phyloP scores from a whole-genome alignment of 2,888 invertebrate genomes.

The Margaritifera margaritifera region DNA sequence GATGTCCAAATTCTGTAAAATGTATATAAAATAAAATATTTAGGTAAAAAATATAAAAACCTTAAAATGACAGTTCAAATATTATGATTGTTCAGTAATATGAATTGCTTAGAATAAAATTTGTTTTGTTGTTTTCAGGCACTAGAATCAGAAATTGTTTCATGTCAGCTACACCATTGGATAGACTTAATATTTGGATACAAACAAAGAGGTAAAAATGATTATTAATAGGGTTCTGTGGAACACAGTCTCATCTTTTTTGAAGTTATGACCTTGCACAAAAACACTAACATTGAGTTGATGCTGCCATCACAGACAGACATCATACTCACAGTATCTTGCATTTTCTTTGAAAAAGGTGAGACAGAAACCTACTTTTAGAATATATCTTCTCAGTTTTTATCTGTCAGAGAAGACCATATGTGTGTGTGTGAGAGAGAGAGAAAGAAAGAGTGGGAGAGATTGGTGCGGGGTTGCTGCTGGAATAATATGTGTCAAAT shows the following conservation, averaged over 20 bases:
- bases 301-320: background rate
- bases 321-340: background rate
- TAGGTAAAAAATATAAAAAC: too few species aligned
- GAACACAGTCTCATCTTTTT: background rate
- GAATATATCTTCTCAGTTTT: too few species aligned
- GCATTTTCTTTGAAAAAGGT: background rate
- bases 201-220: conserved; percentile 90
- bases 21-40: too few species aligned
- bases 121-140: conserved; percentile 77
- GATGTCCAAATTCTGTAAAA: too few species aligned
- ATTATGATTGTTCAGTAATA: background rate
- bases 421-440: too few species aligned
- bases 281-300: background rate
- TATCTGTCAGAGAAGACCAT: too few species aligned
- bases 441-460: too few species aligned
- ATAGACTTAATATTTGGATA: conserved; percentile 99
- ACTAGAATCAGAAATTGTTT: conserved; percentile 98
- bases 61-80: too few species aligned
- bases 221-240: background rate
- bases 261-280: background rate
- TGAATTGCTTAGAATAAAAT: too few species aligned
- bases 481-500: too few species aligned
- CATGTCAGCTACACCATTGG: conserved; percentile 99
- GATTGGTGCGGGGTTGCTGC: too few species aligned
- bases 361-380: too few species aligned